Evolutionary conservation across 2,113 vertebrate genomes (phyloP), one percentile per base, ranked within the genome.

Genomic region (Drymodes brunneopygia): DNA sequence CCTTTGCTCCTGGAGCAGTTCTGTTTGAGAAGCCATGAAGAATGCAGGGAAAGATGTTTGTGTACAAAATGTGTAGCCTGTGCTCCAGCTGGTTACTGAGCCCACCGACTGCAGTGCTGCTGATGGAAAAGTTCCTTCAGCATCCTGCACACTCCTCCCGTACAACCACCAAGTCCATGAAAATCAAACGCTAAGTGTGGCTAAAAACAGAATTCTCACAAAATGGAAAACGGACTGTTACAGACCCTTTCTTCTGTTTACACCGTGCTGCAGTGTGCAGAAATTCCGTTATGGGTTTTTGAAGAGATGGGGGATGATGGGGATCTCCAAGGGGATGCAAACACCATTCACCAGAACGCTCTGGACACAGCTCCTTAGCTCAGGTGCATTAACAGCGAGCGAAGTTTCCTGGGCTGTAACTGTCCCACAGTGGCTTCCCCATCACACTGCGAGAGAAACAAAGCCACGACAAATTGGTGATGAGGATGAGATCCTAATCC

Each of bases 401-500:
- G 11, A 65, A 45, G 31, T 4, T 85, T 45, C 8, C 20, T 50
- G 38, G 22, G 64, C 23, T 45, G 38, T 18, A 7, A 25, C 16
- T 44, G 47, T 53, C 20, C 74, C 73, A 45, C 87, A 11, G 33
- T 0, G 62, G 38, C 75, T 86, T 20, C 47, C 15, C 17, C 33
- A 11, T 2, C 44, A 6, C 50, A 23, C 13, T 9, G 60, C 9
- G 13, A 42, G 53, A 79, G 65, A 54, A 84, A 56, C 48, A 81
- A 86, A 91, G 61, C 64, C 89, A 73, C 36, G 40, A 53, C 44
- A 78, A 88, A 61, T 0, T 21, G 40, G 81, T 15, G 73, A 51
- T 13, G 62, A 54, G 86, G 66, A 75, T 64, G 64, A 93, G 56
- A 92, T 60, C 44, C 83, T 94, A 94, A 96, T 81, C 82, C 73